phyloP scores from a whole-genome alignment of 2,888 invertebrate genomes.

The Sinotaia quadrata region DNA sequence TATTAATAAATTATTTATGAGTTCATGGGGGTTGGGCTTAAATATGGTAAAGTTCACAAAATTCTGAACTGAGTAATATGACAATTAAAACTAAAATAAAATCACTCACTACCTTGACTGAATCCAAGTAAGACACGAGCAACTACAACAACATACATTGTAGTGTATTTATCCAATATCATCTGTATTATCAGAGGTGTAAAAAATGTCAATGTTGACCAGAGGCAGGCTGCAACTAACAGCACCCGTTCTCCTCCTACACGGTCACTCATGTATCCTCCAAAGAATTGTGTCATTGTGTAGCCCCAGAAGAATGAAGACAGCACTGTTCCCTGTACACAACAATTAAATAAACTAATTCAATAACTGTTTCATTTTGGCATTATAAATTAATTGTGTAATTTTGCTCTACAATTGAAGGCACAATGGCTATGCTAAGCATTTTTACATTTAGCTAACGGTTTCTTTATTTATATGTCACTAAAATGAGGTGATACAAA shows the following conservation, averaged over 20 bases:
- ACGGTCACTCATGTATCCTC: constrained; percentile 74
- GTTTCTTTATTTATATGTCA: too few relatives aligned
- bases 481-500: too few relatives aligned
- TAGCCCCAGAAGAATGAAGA: constrained; percentile 85
- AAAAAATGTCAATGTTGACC: constrained; percentile 69
- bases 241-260: constrained; percentile 81
- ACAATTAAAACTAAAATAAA: neutral
- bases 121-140: constrained; percentile 79
- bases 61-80: neutral
- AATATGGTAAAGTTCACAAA: too few relatives aligned
- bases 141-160: constrained; percentile 77
- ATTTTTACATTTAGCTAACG: too few relatives aligned
- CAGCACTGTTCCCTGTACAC: constrained; percentile 77
- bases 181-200: constrained; percentile 67
- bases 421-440: too few relatives aligned
- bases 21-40: too few relatives aligned
- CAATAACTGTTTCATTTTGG: too few relatives aligned
- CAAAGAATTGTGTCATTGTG: constrained; percentile 77
- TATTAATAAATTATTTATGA: too few relatives aligned
- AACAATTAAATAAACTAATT: neutral
- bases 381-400: too few relatives aligned
- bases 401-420: too few relatives aligned
- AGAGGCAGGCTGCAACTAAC: constrained; percentile 76
- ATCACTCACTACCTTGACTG: constrained; percentile 76
- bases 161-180: constrained; percentile 73